A percentile compares a stretch with the other conserved stretches of the same genome.
Evolutionary conservation across 2,113 vertebrate species (phyloP).

Genomic region (Amphiprion percula): DNA sequence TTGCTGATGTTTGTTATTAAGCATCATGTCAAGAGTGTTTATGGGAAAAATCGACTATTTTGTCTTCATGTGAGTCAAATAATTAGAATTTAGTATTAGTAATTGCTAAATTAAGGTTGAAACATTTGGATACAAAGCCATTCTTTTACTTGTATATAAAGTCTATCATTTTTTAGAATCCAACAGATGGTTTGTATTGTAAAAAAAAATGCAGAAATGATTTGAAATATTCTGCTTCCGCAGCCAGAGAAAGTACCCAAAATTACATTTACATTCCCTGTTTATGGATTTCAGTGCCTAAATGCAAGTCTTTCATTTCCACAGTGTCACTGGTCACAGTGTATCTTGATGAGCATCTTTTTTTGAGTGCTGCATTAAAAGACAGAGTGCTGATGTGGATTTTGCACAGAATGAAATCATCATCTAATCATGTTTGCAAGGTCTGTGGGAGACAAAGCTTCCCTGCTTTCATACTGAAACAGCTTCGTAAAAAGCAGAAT

Average conservation of each 20-base stretch:
- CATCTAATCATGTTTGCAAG: slow-evolving; percentile 44
- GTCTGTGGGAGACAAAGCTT: slow-evolving; percentile 25
- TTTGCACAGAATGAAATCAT: slow-evolving; percentile 25
- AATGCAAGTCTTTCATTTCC: slow-evolving; percentile 31
- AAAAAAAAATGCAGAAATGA: too few relatives aligned
- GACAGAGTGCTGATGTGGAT: slow-evolving; percentile 4
- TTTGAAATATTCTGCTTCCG: too few relatives aligned
- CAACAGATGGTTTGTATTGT: too few relatives aligned
- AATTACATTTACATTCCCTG: background rate
- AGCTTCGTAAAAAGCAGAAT: slow-evolving; percentile 16
- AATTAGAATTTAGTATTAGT: background rate
- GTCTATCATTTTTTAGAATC: too few relatives aligned
- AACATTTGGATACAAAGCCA: background rate
- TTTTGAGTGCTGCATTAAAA: slow-evolving; percentile 24
- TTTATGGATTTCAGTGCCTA: background rate
- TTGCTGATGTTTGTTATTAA: background rate
- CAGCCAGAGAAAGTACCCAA: background rate
- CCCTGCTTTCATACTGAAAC: slow-evolving; percentile 19
- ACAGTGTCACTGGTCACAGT: background rate
- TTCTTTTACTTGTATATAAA: background rate
- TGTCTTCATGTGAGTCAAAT: background rate
- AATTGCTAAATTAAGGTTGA: background rate
- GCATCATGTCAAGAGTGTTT: background rate
- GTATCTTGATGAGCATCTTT: slow-evolving; percentile 16
- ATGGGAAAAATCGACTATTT: background rate